Evolutionary conservation across 1,140 invertebrate species (phyloP).

Genomic region (Drosophila jambulina): DNA sequence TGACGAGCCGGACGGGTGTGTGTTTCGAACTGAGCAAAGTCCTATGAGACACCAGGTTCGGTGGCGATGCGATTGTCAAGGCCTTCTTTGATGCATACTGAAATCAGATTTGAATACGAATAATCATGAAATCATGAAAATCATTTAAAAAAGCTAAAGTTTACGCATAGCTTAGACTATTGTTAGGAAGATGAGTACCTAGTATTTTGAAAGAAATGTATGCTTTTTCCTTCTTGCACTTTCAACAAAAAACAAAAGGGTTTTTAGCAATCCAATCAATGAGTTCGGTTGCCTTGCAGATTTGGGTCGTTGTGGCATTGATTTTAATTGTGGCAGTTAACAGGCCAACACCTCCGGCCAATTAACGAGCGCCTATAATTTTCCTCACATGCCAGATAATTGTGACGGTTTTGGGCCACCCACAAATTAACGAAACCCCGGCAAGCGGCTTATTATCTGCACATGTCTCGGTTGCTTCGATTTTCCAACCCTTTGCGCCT

Average conservation of each 20-base stretch:
- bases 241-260: background rate
- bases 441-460: conserved; percentile 72
- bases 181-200: too few species aligned
- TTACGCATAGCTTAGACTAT: too few species aligned
- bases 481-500: conserved; percentile 9
- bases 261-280: background rate
- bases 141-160: too few species aligned
- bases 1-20: background rate
- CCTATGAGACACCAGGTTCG: background rate
- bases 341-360: conserved; percentile 61
- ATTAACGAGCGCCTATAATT: conserved; percentile 69
- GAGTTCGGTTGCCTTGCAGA: conserved; percentile 29
- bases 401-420: conserved; percentile 51
- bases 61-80: background rate
- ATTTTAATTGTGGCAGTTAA: conserved; percentile 70
- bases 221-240: too few species aligned
- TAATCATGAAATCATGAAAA: background rate
- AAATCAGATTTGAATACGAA: background rate
- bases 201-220: background rate
- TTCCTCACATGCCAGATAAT: conserved; percentile 67
- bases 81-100: background rate
- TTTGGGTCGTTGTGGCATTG: conserved; percentile 60
- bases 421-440: conserved; percentile 68
- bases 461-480: conserved; percentile 9
- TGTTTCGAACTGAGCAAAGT: conserved; percentile 5